Conservation (phyloP, 2,113 vertebrate species). For the Ceratotherium simum region DNA sequence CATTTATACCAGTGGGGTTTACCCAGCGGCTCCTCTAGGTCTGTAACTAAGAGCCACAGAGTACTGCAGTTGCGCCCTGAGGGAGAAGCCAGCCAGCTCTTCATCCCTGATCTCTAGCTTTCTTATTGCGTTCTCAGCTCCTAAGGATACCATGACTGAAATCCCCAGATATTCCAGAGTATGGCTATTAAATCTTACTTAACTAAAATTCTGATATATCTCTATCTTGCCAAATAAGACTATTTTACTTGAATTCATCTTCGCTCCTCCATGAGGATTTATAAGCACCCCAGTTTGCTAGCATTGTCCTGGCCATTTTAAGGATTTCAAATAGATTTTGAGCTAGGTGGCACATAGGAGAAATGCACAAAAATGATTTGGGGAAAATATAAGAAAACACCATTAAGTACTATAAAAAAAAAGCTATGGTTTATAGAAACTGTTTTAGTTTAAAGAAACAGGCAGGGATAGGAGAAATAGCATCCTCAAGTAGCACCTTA, state of each 20-base stretch:
- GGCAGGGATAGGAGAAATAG: not conserved
- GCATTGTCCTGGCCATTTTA: not conserved
- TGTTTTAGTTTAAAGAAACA: not conserved
- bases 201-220: not conserved
- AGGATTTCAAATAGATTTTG: not conserved
- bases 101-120: not conserved
- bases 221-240: not conserved
- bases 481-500: not conserved
- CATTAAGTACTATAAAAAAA: not conserved
- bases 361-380: not conserved
- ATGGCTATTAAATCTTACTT: not conserved
- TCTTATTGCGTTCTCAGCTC: not conserved
- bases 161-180: not conserved
- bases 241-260: not conserved
- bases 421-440: no score
- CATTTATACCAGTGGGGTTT: not conserved
- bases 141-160: not conserved
- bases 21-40: not conserved
- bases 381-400: constrained; percentile 15
- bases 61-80: not conserved
- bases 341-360: not conserved
- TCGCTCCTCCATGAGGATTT: not conserved
- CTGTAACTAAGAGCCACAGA: not conserved
- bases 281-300: not conserved
- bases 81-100: not conserved